These are phyloP conservation scores for Melitaea athalia DNA, from an alignment of 2,888 invertebrate genomes.

Conservation along the genomic window DNA sequence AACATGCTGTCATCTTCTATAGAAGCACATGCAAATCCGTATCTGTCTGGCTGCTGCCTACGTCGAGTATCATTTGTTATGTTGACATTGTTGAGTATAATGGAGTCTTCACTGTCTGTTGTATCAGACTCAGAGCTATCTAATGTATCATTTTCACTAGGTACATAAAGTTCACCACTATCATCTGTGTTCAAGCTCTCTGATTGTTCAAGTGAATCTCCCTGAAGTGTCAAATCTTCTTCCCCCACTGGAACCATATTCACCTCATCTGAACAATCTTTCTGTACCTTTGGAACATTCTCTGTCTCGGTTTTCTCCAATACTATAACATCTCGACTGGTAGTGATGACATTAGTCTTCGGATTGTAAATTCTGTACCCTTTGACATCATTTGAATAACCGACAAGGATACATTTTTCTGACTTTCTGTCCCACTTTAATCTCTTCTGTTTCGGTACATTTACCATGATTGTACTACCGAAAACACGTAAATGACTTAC, in stretches of 20 bases:
- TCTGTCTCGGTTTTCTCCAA: slow-evolving; percentile 32
- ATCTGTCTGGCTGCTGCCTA: too few relatives aligned
- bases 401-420: slow-evolving; percentile 39
- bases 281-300: slow-evolving; percentile 34
- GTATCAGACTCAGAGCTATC: slow-evolving; percentile 24
- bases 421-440: slow-evolving; percentile 43
- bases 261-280: slow-evolving; percentile 32
- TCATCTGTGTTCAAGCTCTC: slow-evolving; percentile 27
- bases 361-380: slow-evolving; percentile 36
- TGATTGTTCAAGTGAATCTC: slow-evolving; percentile 28
- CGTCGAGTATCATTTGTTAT: slow-evolving; percentile 20
- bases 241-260: slow-evolving; percentile 43
- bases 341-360: slow-evolving; percentile 32
- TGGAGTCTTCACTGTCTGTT: slow-evolving; percentile 28
- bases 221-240: slow-evolving; percentile 26
- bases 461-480: slow-evolving; percentile 37
- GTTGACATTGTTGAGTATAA: slow-evolving; percentile 27
- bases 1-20: slow-evolving; percentile 4
- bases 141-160: slow-evolving; percentile 30
- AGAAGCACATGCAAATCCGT: too few relatives aligned
- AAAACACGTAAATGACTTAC: slow-evolving; percentile 38
- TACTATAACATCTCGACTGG: slow-evolving; percentile 39
- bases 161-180: slow-evolving; percentile 28
- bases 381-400: slow-evolving; percentile 41
- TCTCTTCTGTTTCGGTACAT: slow-evolving; percentile 40